Evolutionary conservation across 2,888 invertebrate species (phyloP).

Genomic region (Drosophila algonquin): DNA sequence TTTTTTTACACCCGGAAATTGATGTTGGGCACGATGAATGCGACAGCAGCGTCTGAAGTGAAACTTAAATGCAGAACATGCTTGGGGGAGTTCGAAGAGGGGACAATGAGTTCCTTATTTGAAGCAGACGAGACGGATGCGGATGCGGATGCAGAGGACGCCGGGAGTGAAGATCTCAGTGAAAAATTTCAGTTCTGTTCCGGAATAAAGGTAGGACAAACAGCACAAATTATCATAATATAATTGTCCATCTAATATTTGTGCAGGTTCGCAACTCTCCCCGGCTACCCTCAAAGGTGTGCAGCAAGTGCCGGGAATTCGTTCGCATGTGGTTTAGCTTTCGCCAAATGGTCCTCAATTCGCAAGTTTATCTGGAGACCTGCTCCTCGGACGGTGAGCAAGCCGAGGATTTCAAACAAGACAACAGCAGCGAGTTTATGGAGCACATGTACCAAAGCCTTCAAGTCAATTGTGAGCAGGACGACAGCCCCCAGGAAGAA

Average conservation of each 20-base stretch:
- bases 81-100: slow-evolving; percentile 61
- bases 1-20: background rate
- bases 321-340: slow-evolving; percentile 79
- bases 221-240: background rate
- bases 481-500: slow-evolving; percentile 6
- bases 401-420: slow-evolving; percentile 29
- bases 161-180: background rate
- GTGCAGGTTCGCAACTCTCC: slow-evolving; percentile 44
- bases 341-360: slow-evolving; percentile 80
- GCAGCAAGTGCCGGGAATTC: slow-evolving; percentile 75
- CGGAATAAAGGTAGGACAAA: slow-evolving; percentile 65
- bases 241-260: background rate
- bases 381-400: slow-evolving; percentile 30
- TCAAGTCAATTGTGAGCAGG: slow-evolving; percentile 14
- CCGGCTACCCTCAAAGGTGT: slow-evolving; percentile 71
- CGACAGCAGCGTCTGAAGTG: background rate
- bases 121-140: slow-evolving; percentile 3
- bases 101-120: slow-evolving; percentile 61
- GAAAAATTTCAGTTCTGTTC: slow-evolving; percentile 75
- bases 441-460: slow-evolving; percentile 59
- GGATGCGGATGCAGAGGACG: background rate
- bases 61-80: slow-evolving; percentile 66
- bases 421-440: slow-evolving; percentile 56
- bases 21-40: slow-evolving; percentile 17
- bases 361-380: slow-evolving; percentile 78